Evolutionary conservation across 1,140 invertebrate genomes (phyloP), one percentile per base, ranked within the genome.

Genomic region (Drosophila navojoa): DNA sequence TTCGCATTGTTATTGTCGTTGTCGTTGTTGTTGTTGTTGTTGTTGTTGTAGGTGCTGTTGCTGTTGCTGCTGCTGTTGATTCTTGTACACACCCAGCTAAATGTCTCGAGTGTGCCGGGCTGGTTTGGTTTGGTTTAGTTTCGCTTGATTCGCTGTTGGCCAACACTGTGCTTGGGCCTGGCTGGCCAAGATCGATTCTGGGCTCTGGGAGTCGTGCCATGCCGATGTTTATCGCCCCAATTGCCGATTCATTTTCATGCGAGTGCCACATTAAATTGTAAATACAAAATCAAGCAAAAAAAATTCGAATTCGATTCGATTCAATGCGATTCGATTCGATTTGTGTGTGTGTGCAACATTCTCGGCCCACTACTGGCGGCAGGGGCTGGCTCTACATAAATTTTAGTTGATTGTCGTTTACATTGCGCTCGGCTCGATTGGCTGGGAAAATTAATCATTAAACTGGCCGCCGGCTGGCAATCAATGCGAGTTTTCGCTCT

Each of bases 401-500:
- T 38, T 38, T 70, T 61, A 29, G 62, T 64, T 71, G 59, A 53
- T 76, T 53, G 66, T 62, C 60, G 71, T 82, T 89, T 78, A 79
- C 79, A 77, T 32, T 16, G 70, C 76, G 61, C 38, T 27, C 6
- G 7, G 42, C 57, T 52, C 72, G 73, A 76, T 75, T 86, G 74
- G 84, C 82, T 87, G 82, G 86, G 82, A 87, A 87, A 87, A 87
- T 89, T 82, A 89, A 87, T 89, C 79, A 87, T 89, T 87, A 87
- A 78, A 81, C 63, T 78, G 59, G 71, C 82, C 75, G 76, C 66
- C 35, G 70, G 63, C 71, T 68, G 71, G 53, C 57, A 38, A 64
- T 32, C 70, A 74, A 81, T 86, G 77, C 61, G 76, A 79, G 84
- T 85, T 77, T 85, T 69, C 32, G 64, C 32, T 38, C 3, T 45